Base-by-base conservation (phyloP, 2,113 vertebrate genomes). In the Dinomys branickii region DNA sequence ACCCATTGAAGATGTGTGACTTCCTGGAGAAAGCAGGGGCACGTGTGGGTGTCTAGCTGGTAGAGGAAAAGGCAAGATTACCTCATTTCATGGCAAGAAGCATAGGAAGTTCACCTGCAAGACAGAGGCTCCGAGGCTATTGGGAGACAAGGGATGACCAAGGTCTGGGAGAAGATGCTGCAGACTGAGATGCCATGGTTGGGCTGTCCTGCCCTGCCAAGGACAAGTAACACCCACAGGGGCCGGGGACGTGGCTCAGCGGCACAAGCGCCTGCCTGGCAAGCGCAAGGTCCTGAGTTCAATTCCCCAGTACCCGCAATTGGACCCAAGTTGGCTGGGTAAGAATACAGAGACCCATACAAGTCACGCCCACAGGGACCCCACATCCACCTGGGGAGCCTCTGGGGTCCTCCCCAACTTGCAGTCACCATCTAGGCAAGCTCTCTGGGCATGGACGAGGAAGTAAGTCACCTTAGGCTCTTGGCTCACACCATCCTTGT, bases 1-100 rank as follows among this genome's bases (percentile, higher is more conserved):
- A 12, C 3, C 16, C 5, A 0, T 1, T 0, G 2, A 35, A 41
- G 41, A 11, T 14, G 5, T 1, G 14, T 0, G 54, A 4, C 28
- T 4, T 63, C 33, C 56, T 14, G 17, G 47, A 75, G 5, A 2
- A 10, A 9, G 12, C 3, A 3, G 19, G 12, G 24, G 4, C 56
- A 47, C n/a, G 30, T 58, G 63, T 8, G 7, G 47, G 56, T 47
- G 38, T 35, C 33, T 56, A 82, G 38, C 11, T 38, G 33, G 47
- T 19, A 13, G 30, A 56, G 20, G 38, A 44, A 30, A 78, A 38
- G 41, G 1, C 26, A 16, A 24, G 22, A 13, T 54, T 11, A 3
- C 4, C 1, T 0, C 10, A 33, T n/a, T n/a, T 1, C 28, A 0
- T 19, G 17, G 63, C 2, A 28, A 41, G 35, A 41, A 50, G 13